phyloP scores from a whole-genome alignment of 2,113 vertebrate genomes.

The Anolis carolinensis region DNA sequence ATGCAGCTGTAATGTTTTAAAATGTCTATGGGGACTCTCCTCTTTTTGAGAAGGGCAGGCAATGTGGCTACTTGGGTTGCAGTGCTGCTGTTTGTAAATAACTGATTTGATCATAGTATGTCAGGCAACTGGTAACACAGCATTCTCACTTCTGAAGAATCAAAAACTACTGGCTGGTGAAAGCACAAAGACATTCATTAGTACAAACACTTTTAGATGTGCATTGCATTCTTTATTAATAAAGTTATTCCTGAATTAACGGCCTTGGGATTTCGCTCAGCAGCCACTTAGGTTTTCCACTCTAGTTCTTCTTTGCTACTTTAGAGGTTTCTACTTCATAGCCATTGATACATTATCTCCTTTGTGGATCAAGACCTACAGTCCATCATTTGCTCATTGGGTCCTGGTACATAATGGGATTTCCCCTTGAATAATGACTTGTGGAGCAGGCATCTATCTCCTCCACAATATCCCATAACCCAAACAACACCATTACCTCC shows the following conservation, averaged over 20 bases:
- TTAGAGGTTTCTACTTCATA: not conserved
- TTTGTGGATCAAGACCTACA: not conserved
- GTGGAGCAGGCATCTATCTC: not conserved
- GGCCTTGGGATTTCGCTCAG: slow-evolving; percentile 4
- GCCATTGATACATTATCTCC: not conserved
- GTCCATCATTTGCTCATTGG: slow-evolving; percentile 1
- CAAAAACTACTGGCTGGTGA: slow-evolving; percentile 21
- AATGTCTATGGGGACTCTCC: slow-evolving; percentile 39
- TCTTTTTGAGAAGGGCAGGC: slow-evolving; percentile 43
- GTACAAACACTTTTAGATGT: not conserved
- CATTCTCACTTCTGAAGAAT: slow-evolving; percentile 7
- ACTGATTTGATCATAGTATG: not conserved
- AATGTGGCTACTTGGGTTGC: slow-evolving; percentile 20
- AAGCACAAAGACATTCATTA: slow-evolving; percentile 3
- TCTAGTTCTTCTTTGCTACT: not conserved
- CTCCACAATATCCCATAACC: not conserved
- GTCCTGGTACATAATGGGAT: not conserved
- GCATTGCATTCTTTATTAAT: slow-evolving; percentile 7
- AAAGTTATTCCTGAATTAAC: not conserved
- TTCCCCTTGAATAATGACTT: not conserved
- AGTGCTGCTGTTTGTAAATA: slow-evolving; percentile 16
- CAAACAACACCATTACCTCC: not conserved
- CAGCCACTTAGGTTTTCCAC: not conserved
- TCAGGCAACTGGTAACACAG: slow-evolving; percentile 1
- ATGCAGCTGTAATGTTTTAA: slow-evolving; percentile 46